phyloP scores from a whole-genome alignment of 1,140 invertebrate genomes.

The Cydia strobilella region DNA sequence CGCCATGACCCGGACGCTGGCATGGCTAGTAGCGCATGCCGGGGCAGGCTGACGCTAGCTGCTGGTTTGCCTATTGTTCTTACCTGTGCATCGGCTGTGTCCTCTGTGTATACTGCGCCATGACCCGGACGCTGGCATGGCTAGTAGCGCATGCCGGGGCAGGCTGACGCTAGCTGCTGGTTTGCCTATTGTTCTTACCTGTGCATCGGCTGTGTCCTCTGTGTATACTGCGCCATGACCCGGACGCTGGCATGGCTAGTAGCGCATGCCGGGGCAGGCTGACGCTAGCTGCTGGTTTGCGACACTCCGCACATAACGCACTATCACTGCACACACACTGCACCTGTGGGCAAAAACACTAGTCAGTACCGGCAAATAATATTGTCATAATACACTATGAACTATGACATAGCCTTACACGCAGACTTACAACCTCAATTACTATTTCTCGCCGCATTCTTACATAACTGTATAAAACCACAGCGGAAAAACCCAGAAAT shows the following conservation, averaged over 20 bases:
- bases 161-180: slow-evolving; percentile 66
- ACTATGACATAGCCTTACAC: too few species aligned
- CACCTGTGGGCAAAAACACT: slow-evolving; percentile 49
- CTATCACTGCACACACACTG: slow-evolving; percentile 56
- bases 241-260: slow-evolving; percentile 70
- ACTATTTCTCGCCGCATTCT: background rate
- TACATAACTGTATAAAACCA: background rate
- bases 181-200: slow-evolving; percentile 55
- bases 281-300: slow-evolving; percentile 67
- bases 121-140: slow-evolving; percentile 66
- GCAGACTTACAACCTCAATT: too few species aligned
- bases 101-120: slow-evolving; percentile 78
- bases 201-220: slow-evolving; percentile 79
- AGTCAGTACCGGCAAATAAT: too few species aligned
- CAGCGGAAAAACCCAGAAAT: slow-evolving; percentile 10
- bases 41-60: slow-evolving; percentile 64
- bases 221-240: slow-evolving; percentile 77
- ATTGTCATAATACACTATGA: too few species aligned
- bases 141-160: slow-evolving; percentile 69
- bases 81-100: slow-evolving; percentile 80
- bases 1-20: slow-evolving; percentile 68
- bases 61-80: slow-evolving; percentile 42
- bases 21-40: slow-evolving; percentile 75
- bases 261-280: slow-evolving; percentile 64
- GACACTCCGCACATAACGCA: slow-evolving; percentile 51